These are phyloP conservation scores for Eulemur rufifrons DNA, from an alignment of 2,113 vertebrate species.

Conservation along the genomic window DNA sequence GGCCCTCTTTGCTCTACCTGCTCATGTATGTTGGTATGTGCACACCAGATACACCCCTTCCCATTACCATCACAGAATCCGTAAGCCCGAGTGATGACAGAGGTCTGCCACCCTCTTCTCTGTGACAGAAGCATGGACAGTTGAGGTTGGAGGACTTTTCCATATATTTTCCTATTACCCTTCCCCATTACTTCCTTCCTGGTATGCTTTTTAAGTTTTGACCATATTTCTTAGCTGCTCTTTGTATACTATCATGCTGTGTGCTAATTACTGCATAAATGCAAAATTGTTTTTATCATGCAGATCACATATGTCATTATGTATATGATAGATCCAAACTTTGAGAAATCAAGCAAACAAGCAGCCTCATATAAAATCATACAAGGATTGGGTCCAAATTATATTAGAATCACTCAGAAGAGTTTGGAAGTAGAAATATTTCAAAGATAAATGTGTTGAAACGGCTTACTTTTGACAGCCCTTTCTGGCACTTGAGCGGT, in stretches of 20 bases:
- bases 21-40: background rate
- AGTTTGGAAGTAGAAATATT: conserved; percentile 71
- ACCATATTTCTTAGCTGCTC: conserved; percentile 61
- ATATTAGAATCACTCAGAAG: conserved; percentile 55
- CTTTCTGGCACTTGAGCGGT: conserved; percentile 31
- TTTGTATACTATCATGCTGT: conserved; percentile 55
- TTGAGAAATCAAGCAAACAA: conserved; percentile 25
- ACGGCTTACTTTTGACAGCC: conserved; percentile 72
- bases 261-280: conserved; percentile 42
- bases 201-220: conserved; percentile 46
- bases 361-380: background rate
- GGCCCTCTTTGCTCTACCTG: background rate
- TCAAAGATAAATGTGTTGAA: conserved; percentile 77
- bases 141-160: background rate
- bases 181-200: background rate
- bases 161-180: background rate
- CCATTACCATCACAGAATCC: background rate
- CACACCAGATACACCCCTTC: background rate
- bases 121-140: background rate
- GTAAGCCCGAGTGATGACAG: fast-evolving
- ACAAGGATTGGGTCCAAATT: conserved; percentile 54
- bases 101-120: background rate
- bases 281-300: conserved; percentile 38
- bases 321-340: background rate
- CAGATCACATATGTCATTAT: conserved; percentile 19